Base-by-base conservation (phyloP, 2,113 vertebrate species). In the Balaeniceps rex region DNA sequence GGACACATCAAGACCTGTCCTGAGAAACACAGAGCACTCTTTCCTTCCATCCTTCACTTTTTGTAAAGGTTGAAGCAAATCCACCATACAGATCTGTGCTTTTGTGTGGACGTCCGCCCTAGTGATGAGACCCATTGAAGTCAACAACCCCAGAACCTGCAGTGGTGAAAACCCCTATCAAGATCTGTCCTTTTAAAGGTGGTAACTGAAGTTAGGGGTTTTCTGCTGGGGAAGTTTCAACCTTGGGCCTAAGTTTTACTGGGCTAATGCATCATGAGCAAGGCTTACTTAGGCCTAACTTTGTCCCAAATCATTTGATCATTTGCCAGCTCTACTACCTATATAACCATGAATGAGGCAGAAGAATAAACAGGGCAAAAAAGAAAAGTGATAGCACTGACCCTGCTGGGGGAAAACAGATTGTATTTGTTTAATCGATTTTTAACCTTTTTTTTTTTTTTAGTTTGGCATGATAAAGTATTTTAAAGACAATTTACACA, bases 401-500 rank as follows among this genome's bases (percentile, higher is more conserved):
- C 6, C 21, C 24, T 46, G 13, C 17, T 40, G 4, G 9, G 40
- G 14, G 16, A 77, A 95, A 97, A 79, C 19, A 31, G 14, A 24
- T 9, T 83, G 28, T 33, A 15, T 68, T 93, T 66, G n/a, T 58
- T 87, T 70, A 75, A 83, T 83, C 29, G n/a, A 21, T 57, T 93
- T 79, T 83, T 88, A 19, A 81, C 40, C 9, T 12, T 26, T 12
- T 55, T 49, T 75, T 38, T 38, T 34, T 69, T 46, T 23, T 25
- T 40, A 19, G 22, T 55, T 47, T 49, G 49, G 2, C 34, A 31
- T 47, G 44, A 79, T 85, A n/a, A 90, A 84, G 26, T 90, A 81
- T 76, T 96, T 88, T 78, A 69, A 89, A 95, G 46, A 77, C 87
- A 89, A 72, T 92, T 87, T 94, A 85, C 65, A 81, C 22, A 93